These are phyloP conservation scores for Physeter macrocephalus DNA, from an alignment of 2,113 vertebrate species.

Conservation along the genomic window DNA sequence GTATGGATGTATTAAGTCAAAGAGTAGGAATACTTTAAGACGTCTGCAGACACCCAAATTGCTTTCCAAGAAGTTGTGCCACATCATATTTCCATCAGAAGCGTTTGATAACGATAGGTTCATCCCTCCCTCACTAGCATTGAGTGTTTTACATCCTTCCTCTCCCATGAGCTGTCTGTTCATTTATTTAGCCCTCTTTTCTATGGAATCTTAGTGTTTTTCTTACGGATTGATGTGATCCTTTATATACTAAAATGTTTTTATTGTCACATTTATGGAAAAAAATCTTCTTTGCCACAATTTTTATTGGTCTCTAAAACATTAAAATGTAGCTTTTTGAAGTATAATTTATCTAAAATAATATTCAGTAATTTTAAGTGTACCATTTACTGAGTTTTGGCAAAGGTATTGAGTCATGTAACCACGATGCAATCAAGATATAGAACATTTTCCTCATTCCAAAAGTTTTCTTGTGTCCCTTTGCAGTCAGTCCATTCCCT, in stretches of 20 bases:
- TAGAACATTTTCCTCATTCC: background rate
- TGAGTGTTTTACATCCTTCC: background rate
- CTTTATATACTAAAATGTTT: background rate
- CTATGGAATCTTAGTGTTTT: background rate
- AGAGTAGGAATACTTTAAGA: background rate
- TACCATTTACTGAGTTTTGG: background rate
- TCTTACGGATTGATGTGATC: background rate
- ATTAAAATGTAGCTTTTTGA: background rate
- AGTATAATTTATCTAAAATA: background rate
- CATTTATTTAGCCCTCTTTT: background rate
- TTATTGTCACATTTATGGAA: background rate
- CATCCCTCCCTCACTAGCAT: background rate
- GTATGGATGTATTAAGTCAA: background rate
- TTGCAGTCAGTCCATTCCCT: background rate
- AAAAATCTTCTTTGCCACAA: background rate
- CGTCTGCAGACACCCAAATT: background rate
- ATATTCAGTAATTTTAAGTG: background rate
- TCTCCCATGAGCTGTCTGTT: background rate
- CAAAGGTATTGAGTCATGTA: background rate
- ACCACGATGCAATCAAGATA: background rate
- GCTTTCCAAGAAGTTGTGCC: background rate
- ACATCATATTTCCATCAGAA: background rate
- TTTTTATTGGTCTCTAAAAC: background rate
- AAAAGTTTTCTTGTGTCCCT: background rate
- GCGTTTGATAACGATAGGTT: background rate